phyloP scores from a whole-genome alignment of 2,113 vertebrate genomes.

The Struthio camelus region DNA sequence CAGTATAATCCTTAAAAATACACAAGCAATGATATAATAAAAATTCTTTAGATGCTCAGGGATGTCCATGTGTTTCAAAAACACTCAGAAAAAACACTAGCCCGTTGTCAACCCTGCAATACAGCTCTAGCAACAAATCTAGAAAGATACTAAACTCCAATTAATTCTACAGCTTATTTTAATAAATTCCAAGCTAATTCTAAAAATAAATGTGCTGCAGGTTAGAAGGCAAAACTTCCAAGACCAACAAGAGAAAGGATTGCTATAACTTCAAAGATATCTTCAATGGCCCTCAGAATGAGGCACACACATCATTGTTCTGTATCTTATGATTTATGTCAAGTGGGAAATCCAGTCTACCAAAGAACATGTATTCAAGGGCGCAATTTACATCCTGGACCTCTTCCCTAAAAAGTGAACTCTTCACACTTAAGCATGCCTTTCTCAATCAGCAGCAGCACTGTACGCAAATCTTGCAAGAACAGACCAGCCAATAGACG shows the following conservation, averaged over 20 bases:
- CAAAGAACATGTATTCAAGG: background rate
- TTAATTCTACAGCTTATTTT: background rate
- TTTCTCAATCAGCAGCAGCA: background rate
- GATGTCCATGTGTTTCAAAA: background rate
- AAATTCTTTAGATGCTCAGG: background rate
- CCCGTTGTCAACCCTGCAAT: background rate
- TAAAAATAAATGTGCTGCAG: background rate
- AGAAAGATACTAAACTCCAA: background rate
- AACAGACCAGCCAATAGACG: background rate
- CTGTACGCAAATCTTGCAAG: background rate
- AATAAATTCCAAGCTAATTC: background rate
- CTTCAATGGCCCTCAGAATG: background rate
- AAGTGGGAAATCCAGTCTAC: background rate
- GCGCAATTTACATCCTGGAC: background rate
- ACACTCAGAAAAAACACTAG: background rate
- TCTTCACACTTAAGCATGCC: background rate
- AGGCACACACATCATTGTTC: background rate
- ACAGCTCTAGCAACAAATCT: background rate
- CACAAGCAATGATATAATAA: constrained; percentile 16
- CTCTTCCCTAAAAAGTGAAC: background rate
- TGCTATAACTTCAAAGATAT: background rate
- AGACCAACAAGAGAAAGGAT: accelerated
- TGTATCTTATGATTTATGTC: background rate
- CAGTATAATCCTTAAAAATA: constrained; percentile 51
- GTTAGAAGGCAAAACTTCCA: background rate